phyloP scores from a whole-genome alignment of 2,888 invertebrate species.

The Caenorhabditis macrosperma region DNA sequence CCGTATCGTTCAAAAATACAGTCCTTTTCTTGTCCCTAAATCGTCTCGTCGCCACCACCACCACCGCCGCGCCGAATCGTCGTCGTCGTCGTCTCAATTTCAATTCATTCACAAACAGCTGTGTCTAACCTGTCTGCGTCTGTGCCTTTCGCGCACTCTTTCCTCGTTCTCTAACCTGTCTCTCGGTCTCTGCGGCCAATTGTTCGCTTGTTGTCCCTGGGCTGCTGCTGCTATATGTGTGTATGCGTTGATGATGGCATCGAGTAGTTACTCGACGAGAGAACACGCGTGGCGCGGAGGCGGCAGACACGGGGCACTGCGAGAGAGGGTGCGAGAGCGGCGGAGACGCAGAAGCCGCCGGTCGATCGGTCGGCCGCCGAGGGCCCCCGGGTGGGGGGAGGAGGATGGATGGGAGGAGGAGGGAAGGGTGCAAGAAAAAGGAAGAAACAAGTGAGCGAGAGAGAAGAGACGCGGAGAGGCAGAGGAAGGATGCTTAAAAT shows the following conservation, averaged over 20 bases:
- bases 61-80: too few relatives aligned
- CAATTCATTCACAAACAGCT: constrained; percentile 41
- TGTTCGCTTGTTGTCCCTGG: constrained; percentile 52
- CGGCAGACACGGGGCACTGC: too few relatives aligned
- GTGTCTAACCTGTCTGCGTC: constrained; percentile 9
- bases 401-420: too few relatives aligned
- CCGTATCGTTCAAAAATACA: too few relatives aligned
- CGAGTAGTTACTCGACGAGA: constrained; percentile 37
- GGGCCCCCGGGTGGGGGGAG: too few relatives aligned
- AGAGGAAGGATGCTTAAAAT: constrained; percentile 6
- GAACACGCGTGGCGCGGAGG: not conserved
- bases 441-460: too few relatives aligned
- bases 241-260: constrained; percentile 56
- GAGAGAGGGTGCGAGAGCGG: constrained; percentile 2
- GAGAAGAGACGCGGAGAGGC: constrained; percentile 4
- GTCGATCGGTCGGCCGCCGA: too few relatives aligned
- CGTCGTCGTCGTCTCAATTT: constrained; percentile 31
- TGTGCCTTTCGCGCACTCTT: not conserved
- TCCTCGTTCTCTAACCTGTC: constrained; percentile 5
- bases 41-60: too few relatives aligned
- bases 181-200: constrained; percentile 39
- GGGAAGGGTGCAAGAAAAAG: too few relatives aligned
- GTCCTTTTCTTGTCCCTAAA: too few relatives aligned
- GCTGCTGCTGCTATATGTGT: constrained; percentile 22
- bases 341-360: not conserved